phyloP scores from a whole-genome alignment of 2,113 vertebrate genomes.

The Orientallactaga bullata region DNA sequence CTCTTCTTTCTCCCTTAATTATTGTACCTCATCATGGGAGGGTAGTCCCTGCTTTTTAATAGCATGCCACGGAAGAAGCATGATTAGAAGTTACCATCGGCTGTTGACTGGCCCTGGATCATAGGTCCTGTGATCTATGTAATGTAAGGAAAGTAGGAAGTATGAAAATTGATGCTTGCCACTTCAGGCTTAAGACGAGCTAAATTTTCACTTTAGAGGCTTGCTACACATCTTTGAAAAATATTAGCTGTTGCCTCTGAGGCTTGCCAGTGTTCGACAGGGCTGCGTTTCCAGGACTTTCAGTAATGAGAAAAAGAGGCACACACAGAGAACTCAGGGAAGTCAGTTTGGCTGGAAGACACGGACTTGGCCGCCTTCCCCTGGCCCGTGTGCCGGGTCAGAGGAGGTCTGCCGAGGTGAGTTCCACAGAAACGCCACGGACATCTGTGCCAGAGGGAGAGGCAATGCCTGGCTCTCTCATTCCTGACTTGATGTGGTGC shows the following conservation, averaged over 20 bases:
- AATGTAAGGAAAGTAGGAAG: not conserved
- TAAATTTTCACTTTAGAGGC: constrained; percentile 61
- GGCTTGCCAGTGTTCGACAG: constrained; percentile 25
- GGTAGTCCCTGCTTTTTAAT: not conserved
- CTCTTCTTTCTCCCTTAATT: not conserved
- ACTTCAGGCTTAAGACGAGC: not conserved
- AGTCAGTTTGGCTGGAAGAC: constrained; percentile 43
- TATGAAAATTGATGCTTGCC: constrained; percentile 36
- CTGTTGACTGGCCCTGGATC: not conserved
- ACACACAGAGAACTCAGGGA: not conserved
- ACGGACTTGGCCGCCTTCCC: not conserved
- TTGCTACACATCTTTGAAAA: constrained; percentile 66
- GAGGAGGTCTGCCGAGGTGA: not conserved
- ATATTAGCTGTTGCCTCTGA: constrained; percentile 62
- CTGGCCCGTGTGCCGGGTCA: not conserved
- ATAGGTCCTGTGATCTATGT: not conserved
- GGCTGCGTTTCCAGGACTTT: constrained; percentile 37
- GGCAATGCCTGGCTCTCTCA: not conserved
- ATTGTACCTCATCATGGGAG: not conserved
- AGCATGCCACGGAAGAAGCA: not conserved
- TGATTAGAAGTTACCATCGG: not conserved
- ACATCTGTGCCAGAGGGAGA: not conserved
- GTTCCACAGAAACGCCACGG: not conserved
- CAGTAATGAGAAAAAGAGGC: constrained; percentile 68
- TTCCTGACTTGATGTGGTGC: not conserved